phyloP scores from a whole-genome alignment of 2,797 vertebrate species.

The Gymnothorax reevesii region DNA sequence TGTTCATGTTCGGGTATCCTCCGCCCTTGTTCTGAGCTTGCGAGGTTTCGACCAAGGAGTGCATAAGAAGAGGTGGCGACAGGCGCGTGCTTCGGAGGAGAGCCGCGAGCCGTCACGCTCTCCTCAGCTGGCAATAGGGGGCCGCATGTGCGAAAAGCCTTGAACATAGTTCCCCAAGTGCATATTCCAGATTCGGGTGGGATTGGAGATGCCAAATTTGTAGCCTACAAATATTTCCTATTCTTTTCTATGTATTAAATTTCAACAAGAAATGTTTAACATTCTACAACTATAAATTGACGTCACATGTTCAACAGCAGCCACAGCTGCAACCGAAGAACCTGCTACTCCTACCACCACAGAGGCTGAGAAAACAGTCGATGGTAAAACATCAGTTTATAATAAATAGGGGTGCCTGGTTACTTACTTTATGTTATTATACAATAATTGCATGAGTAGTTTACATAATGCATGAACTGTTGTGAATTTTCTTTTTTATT shows the following conservation, averaged over 20 bases:
- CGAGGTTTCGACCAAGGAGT: no score
- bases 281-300: conserved; percentile 17
- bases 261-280: not conserved
- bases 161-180: no score
- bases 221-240: not conserved
- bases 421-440: not conserved
- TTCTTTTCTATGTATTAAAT: not conserved
- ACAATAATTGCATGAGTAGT: not conserved
- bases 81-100: no score
- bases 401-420: not conserved
- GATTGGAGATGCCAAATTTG: not conserved
- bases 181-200: no score
- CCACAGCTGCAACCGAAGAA: conserved; percentile 30
- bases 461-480: not conserved
- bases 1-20: no score
- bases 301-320: conserved; percentile 28
- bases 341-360: conserved; percentile 14
- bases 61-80: no score
- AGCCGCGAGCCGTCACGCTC: no score
- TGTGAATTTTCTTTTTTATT: not conserved
- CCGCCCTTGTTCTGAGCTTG: no score
- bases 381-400: not conserved
- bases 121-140: no score
- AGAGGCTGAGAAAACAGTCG: conserved; percentile 3
- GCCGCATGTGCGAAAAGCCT: no score